Evolutionary conservation across 2,797 vertebrate species (phyloP).

Genomic region (Enteromius paludinosus): DNA sequence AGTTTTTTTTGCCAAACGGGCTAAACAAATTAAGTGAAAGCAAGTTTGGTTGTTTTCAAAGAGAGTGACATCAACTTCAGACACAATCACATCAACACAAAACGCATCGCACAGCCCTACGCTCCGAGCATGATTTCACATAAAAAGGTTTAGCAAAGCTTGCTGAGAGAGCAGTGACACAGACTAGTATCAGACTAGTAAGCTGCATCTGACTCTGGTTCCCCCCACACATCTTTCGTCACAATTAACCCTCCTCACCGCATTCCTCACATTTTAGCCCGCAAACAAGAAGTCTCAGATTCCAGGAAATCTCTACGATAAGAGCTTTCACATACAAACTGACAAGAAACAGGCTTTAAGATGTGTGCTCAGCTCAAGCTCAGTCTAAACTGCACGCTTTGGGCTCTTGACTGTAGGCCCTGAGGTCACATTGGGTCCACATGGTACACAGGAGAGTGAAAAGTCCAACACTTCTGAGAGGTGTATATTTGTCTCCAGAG

Average conservation of each 20-base stretch:
- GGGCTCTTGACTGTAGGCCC: background rate
- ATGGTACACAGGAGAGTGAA: background rate
- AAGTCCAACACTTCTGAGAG: background rate
- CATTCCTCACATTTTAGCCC: conserved; percentile 27
- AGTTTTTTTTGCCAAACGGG: background rate
- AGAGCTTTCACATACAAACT: background rate
- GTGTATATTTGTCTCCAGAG: background rate
- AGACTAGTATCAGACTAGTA: background rate
- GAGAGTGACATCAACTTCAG: background rate
- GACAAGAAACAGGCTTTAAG: background rate
- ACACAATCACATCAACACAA: background rate
- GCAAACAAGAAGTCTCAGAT: conserved; percentile 7
- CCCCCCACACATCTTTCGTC: background rate
- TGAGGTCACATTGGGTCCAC: background rate
- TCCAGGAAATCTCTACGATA: conserved; percentile 13
- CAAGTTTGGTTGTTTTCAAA: too few relatives aligned
- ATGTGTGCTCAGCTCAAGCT: background rate
- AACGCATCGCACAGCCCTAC: background rate
- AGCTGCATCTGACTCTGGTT: background rate
- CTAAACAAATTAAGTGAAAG: too few relatives aligned
- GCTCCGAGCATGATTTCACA: background rate
- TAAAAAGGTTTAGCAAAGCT: background rate
- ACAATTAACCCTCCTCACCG: background rate
- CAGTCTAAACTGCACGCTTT: background rate
- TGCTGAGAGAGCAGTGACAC: background rate